Conservation (phyloP, 2,113 vertebrate genomes). For the Brachyhypopomus gauderio region DNA sequence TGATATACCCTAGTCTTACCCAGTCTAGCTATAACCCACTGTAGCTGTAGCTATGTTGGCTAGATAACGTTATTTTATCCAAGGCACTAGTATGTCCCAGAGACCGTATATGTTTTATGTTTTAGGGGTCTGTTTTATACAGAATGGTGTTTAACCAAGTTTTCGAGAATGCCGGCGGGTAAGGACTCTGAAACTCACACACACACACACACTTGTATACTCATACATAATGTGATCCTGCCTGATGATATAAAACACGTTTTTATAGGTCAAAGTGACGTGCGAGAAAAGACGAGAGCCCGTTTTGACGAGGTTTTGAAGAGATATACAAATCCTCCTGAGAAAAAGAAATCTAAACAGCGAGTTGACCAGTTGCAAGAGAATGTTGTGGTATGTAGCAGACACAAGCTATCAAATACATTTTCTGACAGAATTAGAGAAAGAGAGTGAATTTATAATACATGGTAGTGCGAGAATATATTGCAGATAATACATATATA, state of each 20-base stretch:
- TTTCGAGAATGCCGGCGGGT: constrained; percentile 84
- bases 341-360: constrained; percentile 79
- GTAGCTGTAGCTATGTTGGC: not conserved
- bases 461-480: too few relatives aligned
- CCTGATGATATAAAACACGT: constrained; percentile 23
- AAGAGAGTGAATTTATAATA: too few relatives aligned
- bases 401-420: not conserved
- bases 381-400: constrained; percentile 77
- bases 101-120: not conserved
- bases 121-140: constrained; percentile 17
- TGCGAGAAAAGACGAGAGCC: constrained; percentile 85
- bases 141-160: constrained; percentile 46
- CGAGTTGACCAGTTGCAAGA: constrained; percentile 72
- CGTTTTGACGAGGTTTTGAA: constrained; percentile 87
- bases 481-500: too few relatives aligned
- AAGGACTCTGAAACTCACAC: constrained; percentile 46
- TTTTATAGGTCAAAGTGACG: constrained; percentile 85
- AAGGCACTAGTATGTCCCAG: too few relatives aligned
- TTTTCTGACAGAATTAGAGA: not conserved
- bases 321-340: constrained; percentile 72
- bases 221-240: not conserved
- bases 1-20: too few relatives aligned
- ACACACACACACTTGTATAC: not conserved
- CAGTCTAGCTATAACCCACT: too few relatives aligned
- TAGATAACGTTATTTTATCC: too few relatives aligned